These are phyloP conservation scores for Liposcelis brunnea DNA, from an alignment of 2,888 invertebrate genomes.

Conservation along the genomic window DNA sequence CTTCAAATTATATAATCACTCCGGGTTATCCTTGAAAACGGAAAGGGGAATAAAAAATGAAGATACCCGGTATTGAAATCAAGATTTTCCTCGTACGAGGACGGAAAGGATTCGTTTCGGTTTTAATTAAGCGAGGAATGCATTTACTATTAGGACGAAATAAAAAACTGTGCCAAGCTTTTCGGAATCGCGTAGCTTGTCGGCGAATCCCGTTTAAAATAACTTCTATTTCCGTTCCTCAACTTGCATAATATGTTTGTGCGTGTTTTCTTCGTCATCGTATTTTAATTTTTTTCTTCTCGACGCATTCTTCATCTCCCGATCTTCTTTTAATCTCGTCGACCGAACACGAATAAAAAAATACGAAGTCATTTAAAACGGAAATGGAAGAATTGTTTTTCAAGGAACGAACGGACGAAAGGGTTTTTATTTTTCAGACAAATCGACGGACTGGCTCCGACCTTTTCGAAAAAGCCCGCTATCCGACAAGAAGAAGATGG, in stretches of 20 bases:
- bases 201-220: too few relatives aligned
- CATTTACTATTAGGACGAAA: too few relatives aligned
- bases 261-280: conserved; percentile 11
- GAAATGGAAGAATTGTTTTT: conserved; percentile 85
- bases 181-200: too few relatives aligned
- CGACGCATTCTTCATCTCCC: conserved; percentile 95
- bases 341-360: conserved; percentile 91
- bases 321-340: conserved; percentile 96
- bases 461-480: conserved; percentile 93
- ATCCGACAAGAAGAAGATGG: conserved; percentile 96
- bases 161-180: too few relatives aligned
- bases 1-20: too few relatives aligned
- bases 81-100: too few relatives aligned
- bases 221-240: conserved; percentile 10
- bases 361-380: too few relatives aligned
- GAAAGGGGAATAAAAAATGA: too few relatives aligned
- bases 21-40: too few relatives aligned
- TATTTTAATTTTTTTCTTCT: conserved; percentile 32
- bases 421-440: conserved; percentile 57
- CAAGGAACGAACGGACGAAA: conserved; percentile 89
- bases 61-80: too few relatives aligned
- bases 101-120: too few relatives aligned
- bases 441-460: conserved; percentile 95
- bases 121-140: too few relatives aligned
- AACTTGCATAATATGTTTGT: conserved; percentile 10